Evolutionary conservation across 2,113 vertebrate genomes (phyloP).

Genomic region (Hydropotes inermis): DNA sequence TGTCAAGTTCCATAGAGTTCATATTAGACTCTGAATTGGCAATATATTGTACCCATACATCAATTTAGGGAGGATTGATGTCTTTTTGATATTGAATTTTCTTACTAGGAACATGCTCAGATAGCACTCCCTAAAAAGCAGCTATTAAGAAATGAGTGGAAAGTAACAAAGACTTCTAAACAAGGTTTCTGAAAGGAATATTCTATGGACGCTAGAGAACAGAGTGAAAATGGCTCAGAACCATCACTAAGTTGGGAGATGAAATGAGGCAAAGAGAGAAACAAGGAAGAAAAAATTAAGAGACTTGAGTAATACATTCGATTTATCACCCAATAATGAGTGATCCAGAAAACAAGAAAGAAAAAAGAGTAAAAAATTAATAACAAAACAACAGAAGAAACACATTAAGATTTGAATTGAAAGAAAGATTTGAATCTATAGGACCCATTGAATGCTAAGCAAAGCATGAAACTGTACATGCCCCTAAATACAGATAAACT

Average conservation of each 20-base stretch:
- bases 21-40: background rate
- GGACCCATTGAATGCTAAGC: background rate
- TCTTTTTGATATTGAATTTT: background rate
- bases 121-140: background rate
- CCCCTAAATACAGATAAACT: background rate
- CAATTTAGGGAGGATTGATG: background rate
- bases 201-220: background rate
- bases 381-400: background rate
- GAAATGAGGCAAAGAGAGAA: background rate
- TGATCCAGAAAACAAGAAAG: background rate
- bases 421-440: background rate
- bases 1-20: background rate
- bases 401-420: too few species aligned
- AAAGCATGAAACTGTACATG: rapidly evolving
- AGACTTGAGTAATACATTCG: background rate
- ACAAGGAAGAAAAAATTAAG: background rate
- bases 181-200: background rate
- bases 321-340: background rate
- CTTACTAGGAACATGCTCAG: background rate
- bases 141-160: background rate
- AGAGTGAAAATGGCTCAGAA: background rate
- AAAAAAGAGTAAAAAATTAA: background rate
- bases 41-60: background rate
- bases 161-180: background rate
- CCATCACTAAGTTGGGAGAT: background rate